A percentile compares a stretch with the other conserved stretches of the same genome.
phyloP scores from a whole-genome alignment of 2,113 vertebrate genomes.

The Paramormyrops kingsleyae region DNA sequence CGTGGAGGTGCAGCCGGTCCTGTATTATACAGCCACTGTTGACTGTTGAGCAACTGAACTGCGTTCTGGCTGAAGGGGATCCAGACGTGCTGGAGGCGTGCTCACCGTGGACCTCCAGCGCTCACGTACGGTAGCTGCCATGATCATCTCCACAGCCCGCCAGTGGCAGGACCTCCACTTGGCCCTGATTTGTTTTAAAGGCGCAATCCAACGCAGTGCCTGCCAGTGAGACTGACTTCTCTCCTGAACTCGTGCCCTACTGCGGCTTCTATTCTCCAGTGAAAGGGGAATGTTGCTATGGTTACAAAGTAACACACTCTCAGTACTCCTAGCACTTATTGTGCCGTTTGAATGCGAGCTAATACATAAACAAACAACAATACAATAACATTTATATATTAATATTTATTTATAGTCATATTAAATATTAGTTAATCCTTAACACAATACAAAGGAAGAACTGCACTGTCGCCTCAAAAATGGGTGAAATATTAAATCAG shows the following conservation, averaged over 20 bases:
- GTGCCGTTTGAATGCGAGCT: not conserved
- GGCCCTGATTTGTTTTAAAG: not conserved
- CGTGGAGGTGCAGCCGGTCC: not conserved
- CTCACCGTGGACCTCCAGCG: not conserved
- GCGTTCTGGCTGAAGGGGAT: not conserved
- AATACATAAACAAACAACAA: not conserved
- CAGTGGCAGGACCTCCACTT: not conserved
- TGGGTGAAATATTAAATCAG: not conserved
- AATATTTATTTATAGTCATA: not conserved
- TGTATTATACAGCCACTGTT: not conserved
- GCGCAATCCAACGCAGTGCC: not conserved
- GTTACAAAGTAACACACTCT: not conserved
- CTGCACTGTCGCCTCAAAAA: not conserved
- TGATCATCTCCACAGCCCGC: not conserved
- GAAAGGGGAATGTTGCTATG: conserved; percentile 6
- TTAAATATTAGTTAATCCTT: not conserved
- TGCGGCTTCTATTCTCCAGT: not conserved
- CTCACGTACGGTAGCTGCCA: not conserved
- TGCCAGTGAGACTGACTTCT: not conserved
- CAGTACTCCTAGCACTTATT: not conserved
- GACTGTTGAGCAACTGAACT: not conserved
- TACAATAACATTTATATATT: not conserved
- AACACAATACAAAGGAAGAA: not conserved
- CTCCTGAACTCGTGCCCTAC: not conserved
- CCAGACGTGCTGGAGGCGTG: not conserved